These are phyloP conservation scores for Hipposideros larvatus DNA, from an alignment of 2,797 vertebrate species.

Conservation along the genomic window DNA sequence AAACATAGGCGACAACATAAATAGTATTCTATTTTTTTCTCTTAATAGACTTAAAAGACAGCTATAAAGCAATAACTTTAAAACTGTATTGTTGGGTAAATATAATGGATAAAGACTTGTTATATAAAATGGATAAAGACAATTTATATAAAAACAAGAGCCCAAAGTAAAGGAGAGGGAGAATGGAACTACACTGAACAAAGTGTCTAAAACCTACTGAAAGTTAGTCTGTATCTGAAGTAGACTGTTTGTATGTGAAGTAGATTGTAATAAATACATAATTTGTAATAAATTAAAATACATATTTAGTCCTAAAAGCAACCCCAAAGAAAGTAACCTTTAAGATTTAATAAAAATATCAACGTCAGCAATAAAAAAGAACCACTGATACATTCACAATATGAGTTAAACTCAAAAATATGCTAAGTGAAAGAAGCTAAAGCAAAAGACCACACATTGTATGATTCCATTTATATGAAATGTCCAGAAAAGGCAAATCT, in stretches of 20 bases:
- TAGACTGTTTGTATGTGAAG: neutral
- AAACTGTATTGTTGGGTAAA: neutral
- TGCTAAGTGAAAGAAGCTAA: conserved; percentile 40
- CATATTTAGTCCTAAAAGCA: neutral
- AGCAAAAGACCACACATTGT: conserved; percentile 14
- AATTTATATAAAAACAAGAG: neutral
- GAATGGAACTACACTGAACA: neutral
- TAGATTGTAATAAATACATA: neutral
- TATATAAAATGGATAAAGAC: neutral
- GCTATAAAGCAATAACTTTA: neutral
- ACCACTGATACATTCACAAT: neutral
- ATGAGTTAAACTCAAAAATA: conserved; percentile 42
- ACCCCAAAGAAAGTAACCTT: neutral
- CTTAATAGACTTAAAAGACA: conserved; percentile 4
- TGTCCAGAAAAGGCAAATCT: conserved; percentile 46
- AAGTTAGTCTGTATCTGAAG: conserved; percentile 38
- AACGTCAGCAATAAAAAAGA: conserved; percentile 31
- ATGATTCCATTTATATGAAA: conserved; percentile 25
- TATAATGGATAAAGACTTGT: neutral
- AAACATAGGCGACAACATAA: neutral
- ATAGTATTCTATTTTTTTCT: neutral
- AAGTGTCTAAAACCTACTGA: neutral
- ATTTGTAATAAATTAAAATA: conserved; percentile 37
- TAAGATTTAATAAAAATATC: neutral
- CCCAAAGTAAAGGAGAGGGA: neutral